Evolutionary conservation across 1,140 invertebrate species (phyloP), one percentile per base, ranked within the genome.

Genomic region (Schmidtea mediterranea): DNA sequence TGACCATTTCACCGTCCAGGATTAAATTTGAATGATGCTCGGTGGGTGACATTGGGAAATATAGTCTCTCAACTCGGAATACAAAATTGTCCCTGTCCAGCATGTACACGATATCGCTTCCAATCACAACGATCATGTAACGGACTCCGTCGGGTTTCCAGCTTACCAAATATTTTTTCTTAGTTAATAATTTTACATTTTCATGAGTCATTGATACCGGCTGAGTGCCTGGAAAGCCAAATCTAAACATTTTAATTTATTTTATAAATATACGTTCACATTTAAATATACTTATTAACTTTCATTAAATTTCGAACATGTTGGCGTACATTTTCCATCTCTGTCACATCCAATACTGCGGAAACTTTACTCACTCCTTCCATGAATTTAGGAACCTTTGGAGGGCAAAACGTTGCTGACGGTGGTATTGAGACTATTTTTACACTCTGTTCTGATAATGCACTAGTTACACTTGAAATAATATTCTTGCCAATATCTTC

Each of bases 71-170:
- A 1, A 87, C 79, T 69, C 78, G 72, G 66, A 90, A 97, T n/a
- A 86, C 75, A 55, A 76, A 77, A 63, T 92, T 80, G 65, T 97
- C 83, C 60, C 92, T 71, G 68, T 98, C 92, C 54, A 92, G 71
- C 63, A 94, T 86, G 60, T 78, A 98, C 3, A 94, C 73, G 59
- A 83, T 73, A 55, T 78, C 72, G 56, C 75, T 70, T n/a, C 74
- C 76, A 58, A 83, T 74, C 48, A 97, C 87, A 8, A 92, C 65
- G 80, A 97, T 87, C 77, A 98, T 80, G 61, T 94, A 97, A 55
- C 81, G 82, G 59, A 46, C 61, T 56, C 92, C 92, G 67, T 98
- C 92, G 13, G 92, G 90, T 63, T 98, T 98, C 92, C 90, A 97
- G 0, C 86, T 95, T 2, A 97, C 89, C 59, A 75, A 75, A 58